phyloP scores from a whole-genome alignment of 2,113 vertebrate genomes.

The Rhipidura dahli region DNA sequence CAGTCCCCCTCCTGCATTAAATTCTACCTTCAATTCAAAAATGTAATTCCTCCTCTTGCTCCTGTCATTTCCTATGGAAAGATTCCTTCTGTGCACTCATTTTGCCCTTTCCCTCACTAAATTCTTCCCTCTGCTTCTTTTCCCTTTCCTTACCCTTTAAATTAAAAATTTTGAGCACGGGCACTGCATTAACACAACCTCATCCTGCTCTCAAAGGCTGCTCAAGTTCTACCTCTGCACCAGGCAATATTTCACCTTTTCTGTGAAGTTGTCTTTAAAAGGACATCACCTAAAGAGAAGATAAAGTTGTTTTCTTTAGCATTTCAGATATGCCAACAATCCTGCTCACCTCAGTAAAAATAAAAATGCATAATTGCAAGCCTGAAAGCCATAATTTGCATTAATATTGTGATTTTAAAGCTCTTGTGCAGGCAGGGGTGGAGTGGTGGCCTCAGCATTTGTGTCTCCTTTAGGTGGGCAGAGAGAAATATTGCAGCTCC shows the following conservation, averaged over 20 bases:
- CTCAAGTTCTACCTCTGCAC: neutral
- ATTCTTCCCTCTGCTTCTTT: neutral
- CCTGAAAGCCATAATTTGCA: conserved; percentile 1
- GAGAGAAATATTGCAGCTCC: neutral
- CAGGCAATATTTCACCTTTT: neutral
- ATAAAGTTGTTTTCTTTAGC: neutral
- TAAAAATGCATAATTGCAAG: neutral
- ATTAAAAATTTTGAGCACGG: neutral
- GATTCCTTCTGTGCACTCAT: neutral
- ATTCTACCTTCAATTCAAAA: neutral
- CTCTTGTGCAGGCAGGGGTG: neutral
- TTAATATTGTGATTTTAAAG: neutral
- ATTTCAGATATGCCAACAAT: neutral
- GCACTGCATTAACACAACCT: neutral
- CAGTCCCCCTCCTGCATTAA: neutral
- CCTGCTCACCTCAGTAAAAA: conserved; percentile 22
- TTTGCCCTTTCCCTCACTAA: neutral
- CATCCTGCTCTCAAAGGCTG: neutral
- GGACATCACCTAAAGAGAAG: neutral
- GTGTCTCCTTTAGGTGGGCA: neutral
- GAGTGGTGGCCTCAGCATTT: neutral
- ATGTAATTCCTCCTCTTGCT: neutral
- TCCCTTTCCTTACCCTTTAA: neutral
- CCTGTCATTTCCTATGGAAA: neutral
- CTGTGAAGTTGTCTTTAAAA: neutral